A percentile compares a stretch with the other conserved stretches of the same genome.
Conservation (phyloP, 1,140 invertebrate genomes). For the Mizuhopecten yessoensis region DNA sequence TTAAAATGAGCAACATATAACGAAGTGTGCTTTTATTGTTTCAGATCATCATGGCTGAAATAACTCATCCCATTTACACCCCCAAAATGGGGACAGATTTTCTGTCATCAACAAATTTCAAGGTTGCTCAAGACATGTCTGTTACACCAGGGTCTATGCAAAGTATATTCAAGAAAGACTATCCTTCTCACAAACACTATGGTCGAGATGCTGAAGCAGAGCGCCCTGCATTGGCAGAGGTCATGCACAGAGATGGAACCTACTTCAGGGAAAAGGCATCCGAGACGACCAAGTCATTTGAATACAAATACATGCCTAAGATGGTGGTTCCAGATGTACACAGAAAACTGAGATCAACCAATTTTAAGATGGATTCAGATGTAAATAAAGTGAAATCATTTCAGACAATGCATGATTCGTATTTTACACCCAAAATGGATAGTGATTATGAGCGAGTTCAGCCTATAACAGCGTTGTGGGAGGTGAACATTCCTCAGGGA, state of each 20-base stretch:
- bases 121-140: slow-evolving; percentile 73
- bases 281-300: slow-evolving; percentile 74
- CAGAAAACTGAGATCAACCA: slow-evolving; percentile 74
- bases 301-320: slow-evolving; percentile 71
- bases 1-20: no score
- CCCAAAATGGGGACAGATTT: slow-evolving; percentile 66
- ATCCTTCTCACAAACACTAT: slow-evolving; percentile 67
- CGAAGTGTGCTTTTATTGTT: no score
- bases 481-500: slow-evolving; percentile 73
- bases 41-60: slow-evolving; percentile 4
- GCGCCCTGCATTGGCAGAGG: slow-evolving; percentile 73
- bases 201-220: slow-evolving; percentile 65
- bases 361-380: slow-evolving; percentile 81
- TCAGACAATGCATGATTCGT: slow-evolving; percentile 74
- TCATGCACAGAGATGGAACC: slow-evolving; percentile 77
- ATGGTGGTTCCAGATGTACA: slow-evolving; percentile 70
- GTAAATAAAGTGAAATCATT: slow-evolving; percentile 75
- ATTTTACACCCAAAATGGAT: slow-evolving; percentile 74
- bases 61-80: slow-evolving; percentile 60
- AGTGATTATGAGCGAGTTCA: slow-evolving; percentile 58
- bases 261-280: slow-evolving; percentile 76
- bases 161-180: slow-evolving; percentile 79
- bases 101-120: slow-evolving; percentile 73
- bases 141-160: slow-evolving; percentile 66
- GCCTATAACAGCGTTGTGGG: slow-evolving; percentile 49